Base-by-base conservation (phyloP, 2,797 vertebrate species). In the Arremon aurantiirostris region DNA sequence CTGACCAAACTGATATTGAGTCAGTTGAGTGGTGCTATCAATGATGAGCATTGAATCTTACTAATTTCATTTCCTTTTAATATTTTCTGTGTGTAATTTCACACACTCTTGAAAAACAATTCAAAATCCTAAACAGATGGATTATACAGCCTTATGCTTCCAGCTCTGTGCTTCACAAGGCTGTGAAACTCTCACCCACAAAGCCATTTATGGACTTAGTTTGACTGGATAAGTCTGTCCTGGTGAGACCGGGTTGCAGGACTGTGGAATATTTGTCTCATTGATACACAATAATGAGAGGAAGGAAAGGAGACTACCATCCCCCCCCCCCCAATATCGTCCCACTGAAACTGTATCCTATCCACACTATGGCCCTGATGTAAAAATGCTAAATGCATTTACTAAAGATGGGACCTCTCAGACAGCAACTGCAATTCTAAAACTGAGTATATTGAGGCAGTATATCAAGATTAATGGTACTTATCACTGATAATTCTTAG, bases 161-260 rank as follows among this genome's bases (percentile, higher is more conserved):
- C 22, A 70, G 4, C 4, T 68, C 12, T 35, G 9, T 75, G 10
- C 10, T 66, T 86, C 34, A 14, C n/a, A 59, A 65, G 19, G 2
- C 32, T 69, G 16, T 26, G 42, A 81, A 82, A 34, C 8, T 42
- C 44, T 37, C 35, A 56, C 34, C 23, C 20, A 37, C 1, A 3
- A 9, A 4, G 9, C 2, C 17, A 65, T 0, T 61, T 72, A 27
- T 3, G 6, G 35, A 34, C 11, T 65, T 46, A 21, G 6, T 50
- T 80, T 47, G 16, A 42, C 7, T 53, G 26, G 4, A 14, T 28
- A 49, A 8, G 7, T 69, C 23, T 59, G 20, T 56, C 19, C 27
- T 59, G 26, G 49, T 30, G 30, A 70, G 35, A 65, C 17, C 2
- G 1, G 7, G 10, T 41, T 61, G 4, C 26, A 41, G n/a, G 32